Evolutionary conservation across 2,113 vertebrate genomes (phyloP).

Genomic region (Chamaea fasciata): DNA sequence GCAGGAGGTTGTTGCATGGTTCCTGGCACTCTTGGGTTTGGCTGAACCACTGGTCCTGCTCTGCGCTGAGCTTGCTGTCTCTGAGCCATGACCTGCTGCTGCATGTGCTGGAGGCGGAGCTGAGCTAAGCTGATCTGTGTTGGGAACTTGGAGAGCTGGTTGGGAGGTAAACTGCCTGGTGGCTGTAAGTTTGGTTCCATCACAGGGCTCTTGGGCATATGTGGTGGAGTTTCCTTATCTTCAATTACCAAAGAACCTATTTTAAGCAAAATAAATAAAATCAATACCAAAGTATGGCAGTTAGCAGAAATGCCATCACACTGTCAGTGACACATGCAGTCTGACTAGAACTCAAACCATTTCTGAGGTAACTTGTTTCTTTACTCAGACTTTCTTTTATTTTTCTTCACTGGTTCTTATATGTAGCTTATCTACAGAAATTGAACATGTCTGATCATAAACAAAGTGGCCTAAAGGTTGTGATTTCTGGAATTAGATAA

Average conservation of each 20-base stretch:
- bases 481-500: not conserved
- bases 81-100: constrained; percentile 83
- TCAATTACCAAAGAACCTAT: constrained; percentile 80
- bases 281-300: not conserved
- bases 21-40: constrained; percentile 74
- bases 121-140: constrained; percentile 83
- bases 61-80: constrained; percentile 78
- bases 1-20: constrained; percentile 67
- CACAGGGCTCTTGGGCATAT: constrained; percentile 71
- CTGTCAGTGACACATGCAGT: not conserved
- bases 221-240: constrained; percentile 75
- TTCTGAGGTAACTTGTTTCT: not conserved
- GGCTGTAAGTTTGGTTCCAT: constrained; percentile 69
- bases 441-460: not conserved
- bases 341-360: not conserved
- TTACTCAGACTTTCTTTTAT: not conserved
- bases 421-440: not conserved
- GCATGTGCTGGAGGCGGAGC: constrained; percentile 83
- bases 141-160: constrained; percentile 80
- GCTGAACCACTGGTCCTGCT: constrained; percentile 56
- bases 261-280: constrained; percentile 33
- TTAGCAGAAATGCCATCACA: not conserved
- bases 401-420: not conserved
- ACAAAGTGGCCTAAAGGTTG: not conserved
- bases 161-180: constrained; percentile 70